These are phyloP conservation scores for Serinus canaria DNA, from an alignment of 2,113 vertebrate genomes.

Conservation along the genomic window DNA sequence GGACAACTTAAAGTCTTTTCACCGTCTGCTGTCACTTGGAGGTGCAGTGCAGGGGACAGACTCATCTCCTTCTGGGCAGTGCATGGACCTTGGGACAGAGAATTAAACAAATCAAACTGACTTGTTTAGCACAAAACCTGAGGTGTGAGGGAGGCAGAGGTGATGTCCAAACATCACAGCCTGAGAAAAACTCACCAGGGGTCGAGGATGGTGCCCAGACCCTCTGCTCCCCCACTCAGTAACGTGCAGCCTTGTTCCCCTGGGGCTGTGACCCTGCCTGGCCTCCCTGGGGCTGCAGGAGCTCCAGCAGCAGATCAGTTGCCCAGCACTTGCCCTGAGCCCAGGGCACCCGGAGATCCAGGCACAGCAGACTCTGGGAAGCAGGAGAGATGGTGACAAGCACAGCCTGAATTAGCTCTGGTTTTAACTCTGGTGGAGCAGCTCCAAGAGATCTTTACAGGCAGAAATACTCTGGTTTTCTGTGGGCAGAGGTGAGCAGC, in stretches of 20 bases:
- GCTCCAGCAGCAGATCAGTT: neutral
- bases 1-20: neutral
- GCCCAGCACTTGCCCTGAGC: neutral
- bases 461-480: neutral
- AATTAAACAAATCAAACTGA: neutral
- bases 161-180: neutral
- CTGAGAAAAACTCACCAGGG: neutral
- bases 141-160: neutral
- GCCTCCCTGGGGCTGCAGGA: neutral
- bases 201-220: accelerated
- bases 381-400: neutral
- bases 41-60: neutral
- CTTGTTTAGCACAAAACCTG: neutral
- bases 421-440: neutral
- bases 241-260: no score
- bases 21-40: neutral
- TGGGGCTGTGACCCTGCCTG: neutral
- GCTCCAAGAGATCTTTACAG: neutral
- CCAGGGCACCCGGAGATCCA: neutral
- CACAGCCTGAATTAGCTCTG: neutral
- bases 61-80: neutral
- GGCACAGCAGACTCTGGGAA: neutral
- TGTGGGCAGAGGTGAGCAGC: neutral
- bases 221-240: neutral
- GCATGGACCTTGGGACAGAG: neutral